A percentile compares a stretch with the other conserved stretches of the same genome.
Evolutionary conservation across 2,888 invertebrate genomes (phyloP).

Genomic region (Acronicta leporina): DNA sequence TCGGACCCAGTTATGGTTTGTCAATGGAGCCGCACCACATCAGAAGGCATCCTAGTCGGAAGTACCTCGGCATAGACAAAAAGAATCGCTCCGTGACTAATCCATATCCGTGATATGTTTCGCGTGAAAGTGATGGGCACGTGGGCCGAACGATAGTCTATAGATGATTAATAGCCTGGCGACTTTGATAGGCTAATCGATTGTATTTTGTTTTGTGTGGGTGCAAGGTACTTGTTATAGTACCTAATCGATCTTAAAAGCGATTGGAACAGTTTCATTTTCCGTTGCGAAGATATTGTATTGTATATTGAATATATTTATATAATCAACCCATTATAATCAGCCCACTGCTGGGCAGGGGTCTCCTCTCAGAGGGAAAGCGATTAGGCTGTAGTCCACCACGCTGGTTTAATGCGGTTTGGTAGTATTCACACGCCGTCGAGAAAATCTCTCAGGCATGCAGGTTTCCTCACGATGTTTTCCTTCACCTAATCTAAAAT

Average conservation of each 20-base stretch:
- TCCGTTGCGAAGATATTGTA: too few species aligned
- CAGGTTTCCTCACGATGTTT: too few species aligned
- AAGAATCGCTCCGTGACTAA: constrained; percentile 60
- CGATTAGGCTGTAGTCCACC: too few species aligned
- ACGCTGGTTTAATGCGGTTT: too few species aligned
- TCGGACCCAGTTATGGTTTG: constrained; percentile 9
- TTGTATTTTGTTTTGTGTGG: constrained; percentile 21
- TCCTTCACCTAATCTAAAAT: too few species aligned
- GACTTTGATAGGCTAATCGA: constrained; percentile 11
- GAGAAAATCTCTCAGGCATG: too few species aligned
- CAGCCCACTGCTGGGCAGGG: too few species aligned
- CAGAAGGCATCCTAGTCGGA: constrained; percentile 34
- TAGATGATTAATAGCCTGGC: constrained; percentile 46
- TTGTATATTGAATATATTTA: too few species aligned
- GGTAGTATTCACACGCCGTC: too few species aligned
- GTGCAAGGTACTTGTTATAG: constrained; percentile 10
- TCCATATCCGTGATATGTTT: constrained; percentile 55
- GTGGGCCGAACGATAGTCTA: constrained; percentile 41
- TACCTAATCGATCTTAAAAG: neutral
- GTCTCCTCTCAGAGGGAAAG: too few species aligned
- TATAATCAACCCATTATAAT: too few species aligned
- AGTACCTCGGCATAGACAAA: constrained; percentile 46
- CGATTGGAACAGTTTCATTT: neutral
- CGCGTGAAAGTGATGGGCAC: constrained; percentile 61
- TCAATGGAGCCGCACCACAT: constrained; percentile 39